Base-by-base conservation (phyloP, 2,888 invertebrate genomes). In the Crocallis elinguaria region DNA sequence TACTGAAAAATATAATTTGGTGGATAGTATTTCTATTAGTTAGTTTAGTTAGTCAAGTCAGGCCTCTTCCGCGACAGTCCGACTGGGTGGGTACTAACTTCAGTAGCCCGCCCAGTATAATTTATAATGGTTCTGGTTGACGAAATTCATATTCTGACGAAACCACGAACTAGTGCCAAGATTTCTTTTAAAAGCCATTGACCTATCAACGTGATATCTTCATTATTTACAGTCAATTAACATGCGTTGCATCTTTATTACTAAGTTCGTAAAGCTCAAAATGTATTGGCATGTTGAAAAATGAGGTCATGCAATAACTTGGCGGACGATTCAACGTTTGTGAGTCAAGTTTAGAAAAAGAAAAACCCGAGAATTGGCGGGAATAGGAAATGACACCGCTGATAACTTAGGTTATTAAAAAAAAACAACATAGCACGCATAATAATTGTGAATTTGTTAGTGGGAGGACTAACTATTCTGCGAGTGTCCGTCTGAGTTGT, bases 101-200 rank as follows among this genome's bases (percentile, higher is more conserved):
- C n/a, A n/a, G n/a, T n/a, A 0, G 16, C 30, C 17, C 27, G 27
- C 43, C 41, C 42, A 27, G 1, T 39, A 29, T 32, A 42, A 49
- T n/a, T n/a, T n/a, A n/a, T n/a, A 57, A 49, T 51, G 45, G 80
- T 83, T 85, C 79, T 81, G 82, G 81, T 82, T 83, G 82, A 86
- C 85, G 78, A 82, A 57, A 83, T 82, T 81, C 80, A 77, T 71
- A 72, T 75, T 79, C 80, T 87, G 86, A 86, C 84, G 87, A 86
- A 87, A 86, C 82, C 80, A 74, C 67, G 60, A 73, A 68, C 75
- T 67, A 75, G 75, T 88, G 87, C 88, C 88, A 88, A 88, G 84
- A 85, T 87, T 86, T 86, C 81, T 85, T 84, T 79, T 67, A 75
- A 81, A 82, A 83, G 88, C 77, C 88, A 88, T 85, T 81, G 88